Evolutionary conservation across 2,888 invertebrate genomes (phyloP).

Genomic region (Oasisia sp.): DNA sequence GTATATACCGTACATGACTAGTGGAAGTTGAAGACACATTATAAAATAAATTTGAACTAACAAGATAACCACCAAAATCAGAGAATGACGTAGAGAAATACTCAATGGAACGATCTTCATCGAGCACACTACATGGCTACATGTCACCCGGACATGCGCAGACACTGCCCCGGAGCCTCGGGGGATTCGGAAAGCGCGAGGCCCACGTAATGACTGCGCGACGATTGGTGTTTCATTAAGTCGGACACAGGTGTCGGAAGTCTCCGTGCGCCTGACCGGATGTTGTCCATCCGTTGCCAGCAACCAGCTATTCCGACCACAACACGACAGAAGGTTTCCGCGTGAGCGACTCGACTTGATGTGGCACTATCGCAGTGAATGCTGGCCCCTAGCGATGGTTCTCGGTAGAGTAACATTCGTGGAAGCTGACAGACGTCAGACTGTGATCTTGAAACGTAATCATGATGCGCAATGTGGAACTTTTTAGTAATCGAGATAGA

Average conservation of each 20-base stretch:
- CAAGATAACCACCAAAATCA: neutral
- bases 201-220: neutral
- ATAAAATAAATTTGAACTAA: neutral
- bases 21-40: neutral
- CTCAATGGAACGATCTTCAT: neutral
- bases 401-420: neutral
- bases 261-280: neutral
- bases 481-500: neutral
- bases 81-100: neutral
- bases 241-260: neutral
- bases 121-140: neutral
- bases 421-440: neutral
- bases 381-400: neutral
- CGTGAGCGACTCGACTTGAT: neutral
- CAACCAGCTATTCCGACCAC: neutral
- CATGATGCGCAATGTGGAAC: neutral
- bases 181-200: neutral
- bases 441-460: neutral
- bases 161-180: neutral
- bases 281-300: neutral
- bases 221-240: neutral
- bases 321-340: neutral
- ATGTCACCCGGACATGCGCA: neutral
- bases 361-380: neutral
- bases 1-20: neutral